phyloP scores from a whole-genome alignment of 1,140 invertebrate genomes.

The Adoxophyes honmai region DNA sequence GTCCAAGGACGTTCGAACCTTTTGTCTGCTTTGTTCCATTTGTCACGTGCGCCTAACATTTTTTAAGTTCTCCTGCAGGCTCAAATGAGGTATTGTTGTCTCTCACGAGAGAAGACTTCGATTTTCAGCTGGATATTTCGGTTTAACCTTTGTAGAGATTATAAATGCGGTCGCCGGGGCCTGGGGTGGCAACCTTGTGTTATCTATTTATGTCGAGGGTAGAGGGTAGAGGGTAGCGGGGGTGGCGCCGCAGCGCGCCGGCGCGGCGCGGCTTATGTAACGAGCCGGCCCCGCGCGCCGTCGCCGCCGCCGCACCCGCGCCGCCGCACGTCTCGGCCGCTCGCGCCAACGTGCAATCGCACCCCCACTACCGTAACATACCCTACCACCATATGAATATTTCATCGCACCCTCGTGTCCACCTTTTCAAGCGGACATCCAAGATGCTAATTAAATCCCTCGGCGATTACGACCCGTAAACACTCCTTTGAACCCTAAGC shows the following conservation, averaged over 20 bases:
- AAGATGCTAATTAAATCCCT: conserved; percentile 25
- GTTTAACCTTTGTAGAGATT: conserved; percentile 73
- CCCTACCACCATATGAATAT: conserved; percentile 41
- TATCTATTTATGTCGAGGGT: conserved; percentile 74
- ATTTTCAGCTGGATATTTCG: conserved; percentile 66
- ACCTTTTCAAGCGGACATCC: conserved; percentile 15
- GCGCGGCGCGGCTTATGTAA: conserved; percentile 64
- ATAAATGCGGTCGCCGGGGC: conserved; percentile 67
- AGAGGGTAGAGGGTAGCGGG: conserved; percentile 37
- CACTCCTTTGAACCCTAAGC: conserved; percentile 7
- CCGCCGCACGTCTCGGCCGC: conserved; percentile 23
- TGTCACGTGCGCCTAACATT: too few relatives aligned
- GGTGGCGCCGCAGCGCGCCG: conserved; percentile 56
- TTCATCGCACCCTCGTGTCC: conserved; percentile 29
- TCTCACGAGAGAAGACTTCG: conserved; percentile 49
- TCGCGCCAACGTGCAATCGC: conserved; percentile 22
- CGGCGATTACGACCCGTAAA: conserved; percentile 7
- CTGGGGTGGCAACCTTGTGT: conserved; percentile 71
- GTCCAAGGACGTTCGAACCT: too few relatives aligned
- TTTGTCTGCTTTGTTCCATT: too few relatives aligned
- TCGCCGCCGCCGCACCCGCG: conserved; percentile 11
- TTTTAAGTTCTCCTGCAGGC: too few relatives aligned
- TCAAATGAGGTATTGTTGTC: conserved; percentile 20
- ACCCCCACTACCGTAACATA: conserved; percentile 27
- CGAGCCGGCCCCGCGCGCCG: conserved; percentile 37